A percentile compares a stretch with the other conserved stretches of the same genome.
Conservation (phyloP, 2,888 invertebrate genomes). For the Xestia rhomboidea region DNA sequence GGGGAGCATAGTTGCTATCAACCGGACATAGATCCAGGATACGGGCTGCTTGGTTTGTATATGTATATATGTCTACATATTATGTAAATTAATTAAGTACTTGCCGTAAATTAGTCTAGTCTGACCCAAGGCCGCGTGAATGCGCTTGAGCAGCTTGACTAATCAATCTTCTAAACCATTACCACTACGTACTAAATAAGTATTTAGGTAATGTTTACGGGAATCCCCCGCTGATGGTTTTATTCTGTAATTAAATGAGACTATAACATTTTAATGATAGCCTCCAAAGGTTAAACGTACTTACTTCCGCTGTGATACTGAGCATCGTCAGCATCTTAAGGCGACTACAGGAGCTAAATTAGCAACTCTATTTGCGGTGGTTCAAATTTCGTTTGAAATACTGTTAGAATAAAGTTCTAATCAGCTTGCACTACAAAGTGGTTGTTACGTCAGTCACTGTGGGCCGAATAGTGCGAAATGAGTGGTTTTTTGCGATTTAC, state of each 20-base stretch:
- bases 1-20: no score
- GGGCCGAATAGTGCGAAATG: no score
- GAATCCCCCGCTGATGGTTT: conserved; percentile 17
- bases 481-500: no score
- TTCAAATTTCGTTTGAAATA: no score
- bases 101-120: background rate
- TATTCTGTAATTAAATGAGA: background rate
- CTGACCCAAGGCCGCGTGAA: conserved; percentile 8
- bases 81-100: conserved; percentile 4
- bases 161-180: conserved; percentile 31
- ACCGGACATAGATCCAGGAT: background rate
- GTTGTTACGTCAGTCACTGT: no score
- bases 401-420: no score
- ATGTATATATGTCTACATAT: no score
- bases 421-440: no score
- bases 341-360: no score
- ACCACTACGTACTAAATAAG: background rate
- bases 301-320: background rate
- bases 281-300: background rate
- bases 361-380: no score
- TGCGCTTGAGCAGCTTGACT: conserved; percentile 20
- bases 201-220: conserved; percentile 3
- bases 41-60: background rate
- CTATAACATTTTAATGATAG: background rate
- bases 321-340: background rate